Evolutionary conservation across 2,113 vertebrate genomes (phyloP), one percentile per base, ranked within the genome.

Genomic region (Urocitellus parryii): DNA sequence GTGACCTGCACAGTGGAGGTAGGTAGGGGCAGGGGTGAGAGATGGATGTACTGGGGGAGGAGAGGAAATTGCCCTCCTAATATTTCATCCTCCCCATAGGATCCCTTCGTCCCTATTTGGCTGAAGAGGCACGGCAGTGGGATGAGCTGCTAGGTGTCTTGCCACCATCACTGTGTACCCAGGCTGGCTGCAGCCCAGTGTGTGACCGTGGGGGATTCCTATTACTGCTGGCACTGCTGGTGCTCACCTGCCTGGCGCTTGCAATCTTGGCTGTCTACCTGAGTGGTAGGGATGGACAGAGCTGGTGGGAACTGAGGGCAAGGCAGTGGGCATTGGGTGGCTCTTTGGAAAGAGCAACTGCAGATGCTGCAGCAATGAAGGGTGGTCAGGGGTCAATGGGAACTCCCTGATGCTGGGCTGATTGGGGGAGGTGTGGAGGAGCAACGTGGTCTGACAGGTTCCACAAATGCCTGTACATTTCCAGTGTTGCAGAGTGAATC

Each of bases 1-100:
- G 99, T 1, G 99, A 99, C 95, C 98, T 99, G 37, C 99, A 99
- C 95, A 79, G 94, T 0, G 96, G 93, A 94, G 96, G 96, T 98
- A 67, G 96, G 91, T 63, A 24, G 3, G 32, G 77, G 13, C 14
- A 8, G 84, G 53, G 48, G 25, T 2, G 0, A 0, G 0, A 42
- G 61, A 11, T 17, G 0, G 16, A 20, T 0, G 5, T 2, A 2
- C 4, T 25, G 82, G 37, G 42, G 7, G 20, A 2, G 20, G 22
- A 20, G 51, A 37, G 39, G 70, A 39, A 20, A 8, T n/a, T 18
- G 11, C 94, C 91, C 39, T 97, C 81, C 81, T 37, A 12, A 85
- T 0, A 18, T 37, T 45, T 77, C 56, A 0, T 22, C 22, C 39
- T 12, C 85, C 65, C 85, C 29, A 56, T 97, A 93, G 96, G 0